These are phyloP conservation scores for Heliocidaris tuberculata DNA, from an alignment of 35 echinoderm and acorn worm genomes.

Conservation along the genomic window DNA sequence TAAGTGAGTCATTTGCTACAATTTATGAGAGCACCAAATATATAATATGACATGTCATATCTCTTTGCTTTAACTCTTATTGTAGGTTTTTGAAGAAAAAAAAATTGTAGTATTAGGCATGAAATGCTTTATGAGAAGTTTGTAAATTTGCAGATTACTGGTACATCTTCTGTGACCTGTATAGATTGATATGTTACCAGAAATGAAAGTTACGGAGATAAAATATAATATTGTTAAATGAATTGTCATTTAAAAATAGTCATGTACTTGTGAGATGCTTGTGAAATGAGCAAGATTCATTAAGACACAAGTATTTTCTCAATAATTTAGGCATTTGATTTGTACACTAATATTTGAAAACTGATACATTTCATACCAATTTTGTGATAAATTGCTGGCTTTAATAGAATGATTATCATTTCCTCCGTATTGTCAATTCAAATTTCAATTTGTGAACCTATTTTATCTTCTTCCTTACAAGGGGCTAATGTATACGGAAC, in stretches of 20 bases:
- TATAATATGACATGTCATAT: too few species aligned
- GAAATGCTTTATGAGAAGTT: neutral
- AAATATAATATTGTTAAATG: neutral
- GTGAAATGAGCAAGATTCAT: neutral
- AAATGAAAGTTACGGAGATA: neutral
- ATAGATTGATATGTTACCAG: neutral
- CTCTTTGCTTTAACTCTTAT: too few species aligned
- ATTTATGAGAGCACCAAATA: too few species aligned
- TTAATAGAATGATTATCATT: neutral
- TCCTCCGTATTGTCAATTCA: neutral
- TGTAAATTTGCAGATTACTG: neutral
- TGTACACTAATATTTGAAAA: too few species aligned
- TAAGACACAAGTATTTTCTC: too few species aligned
- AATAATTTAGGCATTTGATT: too few species aligned
- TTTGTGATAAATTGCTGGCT: too few species aligned
- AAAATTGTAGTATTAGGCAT: neutral
- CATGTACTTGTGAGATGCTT: neutral
- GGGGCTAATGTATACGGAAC: too few species aligned
- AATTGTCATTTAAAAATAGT: neutral
- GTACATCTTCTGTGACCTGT: too few species aligned
- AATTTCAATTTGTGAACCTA: neutral
- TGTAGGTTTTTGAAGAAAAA: neutral
- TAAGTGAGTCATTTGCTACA: too few species aligned
- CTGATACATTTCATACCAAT: too few species aligned
- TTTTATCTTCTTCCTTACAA: neutral